A percentile compares a stretch with the other conserved stretches of the same genome.
These are phyloP conservation scores for Mus caroli DNA, from an alignment of 2,797 vertebrate species.

Conservation along the genomic window DNA sequence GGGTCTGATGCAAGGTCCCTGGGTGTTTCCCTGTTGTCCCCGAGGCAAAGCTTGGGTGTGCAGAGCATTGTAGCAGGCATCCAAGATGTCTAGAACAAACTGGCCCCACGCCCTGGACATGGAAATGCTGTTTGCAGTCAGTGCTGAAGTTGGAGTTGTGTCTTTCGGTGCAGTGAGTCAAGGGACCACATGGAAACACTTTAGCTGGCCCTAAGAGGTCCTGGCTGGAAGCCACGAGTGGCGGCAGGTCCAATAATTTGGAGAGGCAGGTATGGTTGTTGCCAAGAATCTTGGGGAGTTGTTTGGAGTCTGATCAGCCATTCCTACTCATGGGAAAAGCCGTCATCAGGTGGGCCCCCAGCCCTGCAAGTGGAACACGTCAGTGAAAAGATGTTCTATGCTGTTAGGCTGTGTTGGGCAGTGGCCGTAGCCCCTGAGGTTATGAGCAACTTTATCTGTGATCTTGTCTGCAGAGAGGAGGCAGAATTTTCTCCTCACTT, in stretches of 20 bases:
- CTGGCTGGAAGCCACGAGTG: conserved; percentile 84
- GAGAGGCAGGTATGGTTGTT: conserved; percentile 74
- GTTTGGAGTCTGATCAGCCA: conserved; percentile 80
- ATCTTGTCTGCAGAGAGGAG: neutral
- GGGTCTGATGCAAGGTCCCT: conserved; percentile 7
- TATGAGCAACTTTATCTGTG: neutral
- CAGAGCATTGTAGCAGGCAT: conserved; percentile 10
- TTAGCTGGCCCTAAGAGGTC: conserved; percentile 82
- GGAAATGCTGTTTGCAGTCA: conserved; percentile 86
- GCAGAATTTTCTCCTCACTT: neutral
- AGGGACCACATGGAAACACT: conserved; percentile 90
- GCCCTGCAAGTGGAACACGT: neutral
- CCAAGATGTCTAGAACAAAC: conserved; percentile 65
- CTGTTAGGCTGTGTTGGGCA: neutral
- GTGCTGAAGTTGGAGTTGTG: conserved; percentile 74
- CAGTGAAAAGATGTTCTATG: neutral
- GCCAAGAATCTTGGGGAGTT: conserved; percentile 80
- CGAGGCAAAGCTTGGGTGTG: conserved; percentile 62
- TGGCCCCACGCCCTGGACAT: conserved; percentile 76
- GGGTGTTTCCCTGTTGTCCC: conserved; percentile 61
- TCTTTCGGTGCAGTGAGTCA: conserved; percentile 79
- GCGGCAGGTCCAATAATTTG: conserved; percentile 84
- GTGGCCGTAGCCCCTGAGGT: neutral
- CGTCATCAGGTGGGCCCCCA: neutral
- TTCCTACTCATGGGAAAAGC: conserved; percentile 20